Base-by-base conservation (phyloP, 2,888 invertebrate genomes). In the Tipula lateralis region DNA sequence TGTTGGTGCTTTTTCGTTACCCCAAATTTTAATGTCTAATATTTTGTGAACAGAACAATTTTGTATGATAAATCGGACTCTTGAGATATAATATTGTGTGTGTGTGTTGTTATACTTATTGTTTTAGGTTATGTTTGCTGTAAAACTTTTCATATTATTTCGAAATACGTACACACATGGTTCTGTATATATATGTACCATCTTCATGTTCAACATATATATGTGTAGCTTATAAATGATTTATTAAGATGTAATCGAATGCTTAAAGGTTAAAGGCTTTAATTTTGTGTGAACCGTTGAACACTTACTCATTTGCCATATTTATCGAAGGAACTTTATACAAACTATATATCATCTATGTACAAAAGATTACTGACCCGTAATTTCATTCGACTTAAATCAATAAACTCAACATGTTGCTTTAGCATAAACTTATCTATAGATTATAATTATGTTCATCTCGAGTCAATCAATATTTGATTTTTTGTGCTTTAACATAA, bases 401-500 rank as follows among this genome's bases (percentile, higher is more conserved):
- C 12, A 24, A 12, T 66, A 16, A 66, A 24, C 66, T 9, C n/a
- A n/a, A 66, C 66, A 1, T 66, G 19, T 66, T 24, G 9, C 24
- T 13, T 66, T 9, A 6, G 12, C n/a, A 19, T 9, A 7, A 24
- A 66, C 9, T 66, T 66, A 19, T 19, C n/a, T n/a, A n/a, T n/a
- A n/a, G n/a, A n/a, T n/a, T n/a, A 24, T 66, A 50, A 16, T 50
- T 66, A 66, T 9, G 12, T 66, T 66, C 6, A 12, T 66, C 9
- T 66, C 66, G 66, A 66, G 66, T 66, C 66, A 66, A 66, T 66
- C 66, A 66, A 66, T 24, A 66, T 24, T 66, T 66, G 66, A 66
- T 66, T 6, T n/a, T n/a, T n/a, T n/a, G n/a, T n/a, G n/a, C 66
- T 66, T 24, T 66, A 66, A 66, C 66, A 66, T 66, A 19, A 66